Base-by-base conservation (phyloP, 2,797 vertebrate species). In the Amblyraja radiata region DNA sequence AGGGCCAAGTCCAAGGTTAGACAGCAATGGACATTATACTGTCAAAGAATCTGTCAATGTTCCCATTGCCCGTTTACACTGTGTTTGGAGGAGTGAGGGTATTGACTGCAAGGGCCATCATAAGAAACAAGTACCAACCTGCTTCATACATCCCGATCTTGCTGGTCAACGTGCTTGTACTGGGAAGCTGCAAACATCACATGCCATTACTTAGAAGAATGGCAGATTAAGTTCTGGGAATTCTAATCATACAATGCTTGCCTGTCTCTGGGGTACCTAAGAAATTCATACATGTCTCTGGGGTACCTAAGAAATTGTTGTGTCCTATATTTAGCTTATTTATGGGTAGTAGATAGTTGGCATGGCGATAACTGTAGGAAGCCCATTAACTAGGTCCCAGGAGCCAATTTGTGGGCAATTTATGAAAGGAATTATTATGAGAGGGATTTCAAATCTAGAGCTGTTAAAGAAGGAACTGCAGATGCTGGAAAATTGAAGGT, bases 291-390 rank as follows among this genome's bases (percentile, higher is more conserved):
- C 1, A 9, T 8, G 1, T 36, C 61, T 88, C 61, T 68, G 14
- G 61, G 61, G 13, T 88, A 68, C 84, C 21, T 36, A 8, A 68
- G 61, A 18, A 88, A 65, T n/a, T 68, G 61, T 21, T 32, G 58
- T 86, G 63, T 86, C 65, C 83, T 65, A 68, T 32, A 68, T 68
- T 88, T 88, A 88, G n/a, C 14, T 63, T 36, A 65, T 36, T 88
- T 68, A 68, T 88, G 84, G n/a, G 14, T 68, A 10, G 16, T 21
- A 10, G 84, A 88, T 88, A 36, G 84, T 68, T 68, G 61, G 61
- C 61, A 88, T 88, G 32, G 84, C 23, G 61, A 88, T 68, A 88
- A n/a, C 84, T 88, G 63, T 88, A 63, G 63, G 63, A 68, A 88
- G 84, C n/a, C 18, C 63, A 68, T 88, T 88, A 68, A 68, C 61